phyloP scores from a whole-genome alignment of 2,113 vertebrate genomes.

The Neogale vison region DNA sequence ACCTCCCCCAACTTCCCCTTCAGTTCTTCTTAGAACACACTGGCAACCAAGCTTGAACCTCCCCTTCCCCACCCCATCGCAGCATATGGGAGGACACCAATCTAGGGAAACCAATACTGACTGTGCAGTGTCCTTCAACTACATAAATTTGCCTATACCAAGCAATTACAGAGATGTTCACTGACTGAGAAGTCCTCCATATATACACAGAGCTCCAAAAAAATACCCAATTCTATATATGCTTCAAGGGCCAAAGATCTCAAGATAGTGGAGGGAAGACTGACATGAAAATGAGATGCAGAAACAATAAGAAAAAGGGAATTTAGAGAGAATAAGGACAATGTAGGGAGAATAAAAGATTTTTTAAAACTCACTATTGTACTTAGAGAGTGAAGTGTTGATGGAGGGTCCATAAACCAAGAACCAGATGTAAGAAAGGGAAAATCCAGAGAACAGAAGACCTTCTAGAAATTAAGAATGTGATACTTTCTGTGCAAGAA shows the following conservation, averaged over 20 bases:
- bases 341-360: neutral
- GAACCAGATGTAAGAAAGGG: neutral
- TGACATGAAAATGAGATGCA: neutral
- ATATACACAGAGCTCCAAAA: neutral
- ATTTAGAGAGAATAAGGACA: neutral
- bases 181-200: neutral
- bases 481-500: neutral
- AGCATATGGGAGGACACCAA: neutral
- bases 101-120: neutral
- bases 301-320: neutral
- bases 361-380: neutral
- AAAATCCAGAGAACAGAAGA: neutral
- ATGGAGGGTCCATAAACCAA: neutral
- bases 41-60: neutral
- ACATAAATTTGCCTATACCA: neutral
- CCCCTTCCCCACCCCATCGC: neutral
- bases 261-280: neutral
- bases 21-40: neutral
- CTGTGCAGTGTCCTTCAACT: neutral
- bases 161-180: neutral
- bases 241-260: neutral
- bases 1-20: neutral
- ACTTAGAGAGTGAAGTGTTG: neutral
- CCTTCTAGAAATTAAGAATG: neutral
- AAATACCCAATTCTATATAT: neutral